A percentile compares a stretch with the other conserved stretches of the same genome.
Conservation (phyloP, 1,140 invertebrate species). For the Pentalonia nigronervosa region DNA sequence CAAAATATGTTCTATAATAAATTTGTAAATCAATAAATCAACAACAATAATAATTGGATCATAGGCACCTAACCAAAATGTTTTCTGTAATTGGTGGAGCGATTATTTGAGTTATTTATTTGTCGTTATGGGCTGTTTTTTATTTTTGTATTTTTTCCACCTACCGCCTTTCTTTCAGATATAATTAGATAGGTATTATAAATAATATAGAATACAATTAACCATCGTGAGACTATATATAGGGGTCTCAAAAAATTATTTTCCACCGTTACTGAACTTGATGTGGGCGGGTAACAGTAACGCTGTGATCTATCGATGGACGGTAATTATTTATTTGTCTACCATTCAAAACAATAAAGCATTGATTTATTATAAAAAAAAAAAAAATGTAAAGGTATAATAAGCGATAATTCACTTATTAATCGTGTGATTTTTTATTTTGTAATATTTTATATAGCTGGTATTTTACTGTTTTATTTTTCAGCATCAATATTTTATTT, state of each 20-base stretch:
- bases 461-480: neutral
- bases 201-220: neutral
- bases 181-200: neutral
- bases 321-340: neutral
- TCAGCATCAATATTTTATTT: neutral
- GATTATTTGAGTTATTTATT: neutral
- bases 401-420: neutral
- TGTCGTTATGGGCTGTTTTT: neutral
- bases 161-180: neutral
- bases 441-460: neutral
- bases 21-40: neutral
- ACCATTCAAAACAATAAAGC: neutral
- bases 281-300: neutral
- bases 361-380: conserved; percentile 19
- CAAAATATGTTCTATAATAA: neutral
- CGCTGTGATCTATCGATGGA: neutral
- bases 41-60: neutral
- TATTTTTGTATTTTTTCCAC: neutral
- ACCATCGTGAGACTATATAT: neutral
- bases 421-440: neutral
- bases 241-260: neutral
- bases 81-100: neutral
- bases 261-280: neutral
- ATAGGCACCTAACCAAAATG: neutral
- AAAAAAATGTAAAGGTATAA: conserved; percentile 1